Conservation (phyloP, 2,888 invertebrate genomes). For the Acronicta psi region DNA sequence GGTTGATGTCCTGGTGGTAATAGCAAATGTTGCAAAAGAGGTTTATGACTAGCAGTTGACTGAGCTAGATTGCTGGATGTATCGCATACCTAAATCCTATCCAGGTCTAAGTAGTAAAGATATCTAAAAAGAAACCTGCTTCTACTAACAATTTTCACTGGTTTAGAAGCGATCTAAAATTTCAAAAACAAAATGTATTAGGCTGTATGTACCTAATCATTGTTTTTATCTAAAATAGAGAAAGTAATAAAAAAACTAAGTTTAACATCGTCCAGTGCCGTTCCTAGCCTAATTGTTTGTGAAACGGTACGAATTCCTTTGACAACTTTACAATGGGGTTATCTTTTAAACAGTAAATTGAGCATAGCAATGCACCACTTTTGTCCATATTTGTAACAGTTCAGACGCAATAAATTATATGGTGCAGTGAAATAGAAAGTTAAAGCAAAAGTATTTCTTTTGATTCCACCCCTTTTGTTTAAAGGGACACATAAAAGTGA, state of each 20-base stretch:
- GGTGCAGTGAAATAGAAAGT: slow-evolving; percentile 68
- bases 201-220: too few relatives aligned
- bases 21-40: too few relatives aligned
- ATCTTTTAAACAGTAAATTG: slow-evolving; percentile 38
- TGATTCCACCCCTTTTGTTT: slow-evolving; percentile 52
- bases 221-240: neutral
- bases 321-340: slow-evolving; percentile 25
- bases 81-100: too few relatives aligned
- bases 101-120: too few relatives aligned
- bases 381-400: slow-evolving; percentile 64
- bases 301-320: slow-evolving; percentile 33
- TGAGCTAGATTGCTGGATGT: too few relatives aligned
- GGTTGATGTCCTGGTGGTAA: too few relatives aligned
- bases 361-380: slow-evolving; percentile 51
- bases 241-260: slow-evolving; percentile 14
- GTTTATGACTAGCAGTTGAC: too few relatives aligned
- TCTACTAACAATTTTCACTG: too few relatives aligned
- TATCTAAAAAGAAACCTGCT: too few relatives aligned
- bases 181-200: too few relatives aligned
- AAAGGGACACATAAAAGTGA: slow-evolving; percentile 44
- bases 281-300: slow-evolving; percentile 9
- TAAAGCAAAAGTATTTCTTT: slow-evolving; percentile 49
- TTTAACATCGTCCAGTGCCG: slow-evolving; percentile 7
- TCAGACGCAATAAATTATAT: slow-evolving; percentile 54
- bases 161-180: too few relatives aligned